Evolutionary conservation across 1,140 invertebrate species (phyloP).

Genomic region (Bilobella aurantiaca): DNA sequence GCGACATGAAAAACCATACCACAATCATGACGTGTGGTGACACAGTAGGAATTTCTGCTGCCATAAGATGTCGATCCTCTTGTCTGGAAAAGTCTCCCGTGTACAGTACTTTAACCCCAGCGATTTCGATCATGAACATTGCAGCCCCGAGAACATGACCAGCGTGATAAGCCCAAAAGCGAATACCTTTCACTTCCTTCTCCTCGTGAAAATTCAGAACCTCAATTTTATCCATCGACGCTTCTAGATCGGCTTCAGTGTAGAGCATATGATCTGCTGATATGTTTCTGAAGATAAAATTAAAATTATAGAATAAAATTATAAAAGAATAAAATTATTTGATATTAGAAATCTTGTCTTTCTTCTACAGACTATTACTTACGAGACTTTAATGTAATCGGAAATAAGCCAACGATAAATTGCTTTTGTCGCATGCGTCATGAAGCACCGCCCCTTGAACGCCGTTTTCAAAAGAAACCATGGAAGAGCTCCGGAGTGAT

Average conservation of each 20-base stretch:
- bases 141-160: slow-evolving; percentile 97
- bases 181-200: slow-evolving; percentile 90
- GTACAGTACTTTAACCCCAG: slow-evolving; percentile 90
- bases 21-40: slow-evolving; percentile 94
- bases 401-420: slow-evolving; percentile 97
- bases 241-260: slow-evolving; percentile 90
- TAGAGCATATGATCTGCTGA: slow-evolving; percentile 96
- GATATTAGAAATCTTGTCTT: slow-evolving; percentile 41
- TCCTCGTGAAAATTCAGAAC: slow-evolving; percentile 98
- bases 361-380: slow-evolving; percentile 24
- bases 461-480: slow-evolving; percentile 97
- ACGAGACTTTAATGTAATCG: slow-evolving; percentile 97
- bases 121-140: slow-evolving; percentile 99
- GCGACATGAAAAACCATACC: slow-evolving; percentile 39
- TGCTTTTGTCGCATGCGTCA: slow-evolving; percentile 99
- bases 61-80: slow-evolving; percentile 98
- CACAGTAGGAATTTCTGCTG: slow-evolving; percentile 92
- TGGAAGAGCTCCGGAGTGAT: slow-evolving; percentile 94
- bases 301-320: not conserved
- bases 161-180: slow-evolving; percentile 98
- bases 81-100: slow-evolving; percentile 98
- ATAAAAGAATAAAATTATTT: slow-evolving; percentile 35
- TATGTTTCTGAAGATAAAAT: slow-evolving; percentile 62
- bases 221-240: slow-evolving; percentile 98
- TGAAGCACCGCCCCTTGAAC: slow-evolving; percentile 96